These are phyloP conservation scores for Apostichopus leukothele DNA, from an alignment of 53 echinoderm and acorn worm species.

Conservation along the genomic window DNA sequence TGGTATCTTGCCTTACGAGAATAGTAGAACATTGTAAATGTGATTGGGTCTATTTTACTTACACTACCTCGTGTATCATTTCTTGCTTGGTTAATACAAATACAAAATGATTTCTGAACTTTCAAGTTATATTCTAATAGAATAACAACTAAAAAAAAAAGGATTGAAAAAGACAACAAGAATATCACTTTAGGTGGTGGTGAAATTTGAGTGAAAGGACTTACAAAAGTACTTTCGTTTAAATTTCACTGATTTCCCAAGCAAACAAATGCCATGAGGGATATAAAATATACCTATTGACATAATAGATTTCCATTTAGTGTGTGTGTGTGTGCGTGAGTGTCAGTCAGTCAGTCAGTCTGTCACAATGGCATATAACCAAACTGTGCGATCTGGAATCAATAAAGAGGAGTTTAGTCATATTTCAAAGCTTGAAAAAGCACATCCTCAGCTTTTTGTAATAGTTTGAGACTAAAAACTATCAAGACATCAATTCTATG, in stretches of 20 bases:
- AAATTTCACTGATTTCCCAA: not conserved
- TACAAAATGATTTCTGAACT: not conserved
- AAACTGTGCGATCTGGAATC: too few relatives aligned
- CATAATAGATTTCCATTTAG: not conserved
- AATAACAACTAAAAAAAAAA: not conserved
- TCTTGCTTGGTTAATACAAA: not conserved
- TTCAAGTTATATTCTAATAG: not conserved
- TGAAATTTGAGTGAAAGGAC: too few relatives aligned
- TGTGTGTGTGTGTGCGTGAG: slow-evolving; percentile 1
- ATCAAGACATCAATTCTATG: too few relatives aligned
- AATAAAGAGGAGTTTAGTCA: too few relatives aligned
- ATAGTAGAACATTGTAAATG: not conserved
- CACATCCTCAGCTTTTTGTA: not conserved
- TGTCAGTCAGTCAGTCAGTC: not conserved
- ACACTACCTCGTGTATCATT: too few relatives aligned
- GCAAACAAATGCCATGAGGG: not conserved
- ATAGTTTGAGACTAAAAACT: not conserved
- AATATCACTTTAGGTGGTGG: too few relatives aligned
- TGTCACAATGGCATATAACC: not conserved
- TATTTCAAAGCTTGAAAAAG: not conserved
- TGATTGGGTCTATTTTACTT: not conserved
- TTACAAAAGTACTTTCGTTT: not conserved
- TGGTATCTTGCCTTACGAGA: too few relatives aligned
- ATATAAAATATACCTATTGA: not conserved
- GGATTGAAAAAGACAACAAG: not conserved